Evolutionary conservation across 2,113 vertebrate genomes (phyloP).

Genomic region (Mustelus asterias): DNA sequence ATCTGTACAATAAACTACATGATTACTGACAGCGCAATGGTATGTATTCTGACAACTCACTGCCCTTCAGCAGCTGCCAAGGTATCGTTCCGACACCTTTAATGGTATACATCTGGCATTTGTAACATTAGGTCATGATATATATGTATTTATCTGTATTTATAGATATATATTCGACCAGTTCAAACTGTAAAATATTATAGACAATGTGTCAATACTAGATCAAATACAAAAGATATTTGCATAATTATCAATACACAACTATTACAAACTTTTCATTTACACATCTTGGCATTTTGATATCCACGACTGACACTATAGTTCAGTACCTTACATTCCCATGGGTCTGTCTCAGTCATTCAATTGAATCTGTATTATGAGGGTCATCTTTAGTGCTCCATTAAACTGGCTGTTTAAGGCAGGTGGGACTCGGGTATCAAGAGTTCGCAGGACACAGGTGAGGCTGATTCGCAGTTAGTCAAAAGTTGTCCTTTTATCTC

Average conservation of each 20-base stretch:
- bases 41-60: background rate
- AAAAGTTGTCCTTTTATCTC: background rate
- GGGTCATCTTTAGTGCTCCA: background rate
- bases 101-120: conserved; percentile 1
- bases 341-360: background rate
- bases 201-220: conserved; percentile 35
- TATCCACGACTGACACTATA: background rate
- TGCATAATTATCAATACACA: conserved; percentile 34
- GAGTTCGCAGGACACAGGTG: background rate
- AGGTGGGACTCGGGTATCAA: background rate
- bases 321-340: background rate
- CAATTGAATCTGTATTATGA: background rate
- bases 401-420: background rate
- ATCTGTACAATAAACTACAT: conserved; percentile 24
- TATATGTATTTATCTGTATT: conserved; percentile 32
- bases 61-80: background rate
- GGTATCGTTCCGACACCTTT: background rate
- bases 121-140: conserved; percentile 7
- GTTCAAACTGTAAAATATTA: conserved; percentile 36
- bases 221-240: conserved; percentile 38
- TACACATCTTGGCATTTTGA: conserved; percentile 7
- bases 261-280: conserved; percentile 21
- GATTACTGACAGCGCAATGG: background rate
- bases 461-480: background rate
- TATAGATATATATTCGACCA: conserved; percentile 29